Percentiles rank a stretch among this genome's conserved stretches.
phyloP scores from a whole-genome alignment of 92 coral and sea anemone genomes.

The Epizoanthus stellaris region DNA sequence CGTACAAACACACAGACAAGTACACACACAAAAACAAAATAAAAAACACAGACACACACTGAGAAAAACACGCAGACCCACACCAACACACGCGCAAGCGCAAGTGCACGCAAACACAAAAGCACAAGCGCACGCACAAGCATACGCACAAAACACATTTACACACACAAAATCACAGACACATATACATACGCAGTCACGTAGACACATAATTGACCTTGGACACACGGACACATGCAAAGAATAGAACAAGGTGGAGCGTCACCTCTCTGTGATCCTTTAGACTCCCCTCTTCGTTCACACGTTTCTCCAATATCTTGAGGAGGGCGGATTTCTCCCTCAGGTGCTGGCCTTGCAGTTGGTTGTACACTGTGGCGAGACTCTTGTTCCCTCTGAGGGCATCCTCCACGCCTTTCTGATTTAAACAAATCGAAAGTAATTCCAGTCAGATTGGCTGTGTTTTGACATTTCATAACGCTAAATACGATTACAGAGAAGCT shows the following conservation, averaged over 20 bases:
- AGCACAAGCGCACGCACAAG: neutral
- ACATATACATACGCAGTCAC: too few species aligned
- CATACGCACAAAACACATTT: too few species aligned
- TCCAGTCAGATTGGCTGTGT: neutral
- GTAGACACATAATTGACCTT: too few species aligned
- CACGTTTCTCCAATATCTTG: constrained; percentile 78
- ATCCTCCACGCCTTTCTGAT: constrained; percentile 79
- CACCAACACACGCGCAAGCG: neutral
- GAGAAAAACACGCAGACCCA: too few species aligned
- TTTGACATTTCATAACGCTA: neutral
- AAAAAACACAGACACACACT: too few species aligned
- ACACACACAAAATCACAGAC: too few species aligned
- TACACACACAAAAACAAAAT: too few species aligned
- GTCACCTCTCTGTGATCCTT: constrained; percentile 94
- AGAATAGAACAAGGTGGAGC: neutral
- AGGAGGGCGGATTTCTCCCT: constrained; percentile 75
- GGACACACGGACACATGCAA: neutral
- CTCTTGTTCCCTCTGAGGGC: constrained; percentile 75
- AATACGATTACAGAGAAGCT: neutral
- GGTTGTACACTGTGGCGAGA: constrained; percentile 74
- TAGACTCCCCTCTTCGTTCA: constrained; percentile 77
- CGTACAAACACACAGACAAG: too few species aligned
- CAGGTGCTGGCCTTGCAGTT: constrained; percentile 60
- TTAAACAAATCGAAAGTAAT: neutral
- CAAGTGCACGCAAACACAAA: neutral